Percentiles rank a stretch among this genome's conserved stretches.
Evolutionary conservation across 1,140 invertebrate species (phyloP).

Genomic region (Bactericera cockerelli): DNA sequence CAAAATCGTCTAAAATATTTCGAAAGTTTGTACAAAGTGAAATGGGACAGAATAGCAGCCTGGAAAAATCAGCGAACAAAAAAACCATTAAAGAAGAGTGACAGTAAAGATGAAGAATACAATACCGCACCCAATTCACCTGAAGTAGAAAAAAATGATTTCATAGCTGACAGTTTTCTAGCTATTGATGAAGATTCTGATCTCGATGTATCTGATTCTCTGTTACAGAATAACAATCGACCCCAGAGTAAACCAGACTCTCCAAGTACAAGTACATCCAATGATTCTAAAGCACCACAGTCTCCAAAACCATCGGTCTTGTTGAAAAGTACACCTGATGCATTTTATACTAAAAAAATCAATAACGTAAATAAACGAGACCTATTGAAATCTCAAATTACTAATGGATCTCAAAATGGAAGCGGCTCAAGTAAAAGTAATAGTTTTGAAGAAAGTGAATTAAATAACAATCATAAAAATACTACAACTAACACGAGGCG

Average conservation of each 20-base stretch:
- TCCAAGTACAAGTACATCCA: neutral
- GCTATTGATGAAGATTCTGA: neutral
- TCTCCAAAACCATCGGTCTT: neutral
- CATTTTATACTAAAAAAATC: constrained; percentile 1
- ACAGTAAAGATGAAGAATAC: constrained; percentile 3
- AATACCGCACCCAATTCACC: constrained; percentile 3
- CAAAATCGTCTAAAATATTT: constrained; percentile 7
- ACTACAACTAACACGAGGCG: too few species aligned
- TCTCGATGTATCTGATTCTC: neutral
- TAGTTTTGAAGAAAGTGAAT: too few species aligned
- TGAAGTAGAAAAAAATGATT: neutral
- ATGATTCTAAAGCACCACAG: neutral
- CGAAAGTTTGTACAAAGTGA: constrained; percentile 1
- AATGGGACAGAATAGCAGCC: neutral
- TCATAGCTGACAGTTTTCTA: neutral
- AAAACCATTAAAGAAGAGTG: neutral
- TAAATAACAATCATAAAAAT: too few species aligned
- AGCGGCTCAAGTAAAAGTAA: neutral
- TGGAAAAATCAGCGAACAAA: neutral
- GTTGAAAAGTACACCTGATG: neutral
- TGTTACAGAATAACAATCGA: constrained; percentile 5
- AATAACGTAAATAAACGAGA: neutral
- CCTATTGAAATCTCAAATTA: neutral
- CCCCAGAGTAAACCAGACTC: neutral
- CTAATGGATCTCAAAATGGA: constrained; percentile 2